Evolutionary conservation across 2,113 vertebrate genomes (phyloP).

Genomic region (Zosterops pallidus): DNA sequence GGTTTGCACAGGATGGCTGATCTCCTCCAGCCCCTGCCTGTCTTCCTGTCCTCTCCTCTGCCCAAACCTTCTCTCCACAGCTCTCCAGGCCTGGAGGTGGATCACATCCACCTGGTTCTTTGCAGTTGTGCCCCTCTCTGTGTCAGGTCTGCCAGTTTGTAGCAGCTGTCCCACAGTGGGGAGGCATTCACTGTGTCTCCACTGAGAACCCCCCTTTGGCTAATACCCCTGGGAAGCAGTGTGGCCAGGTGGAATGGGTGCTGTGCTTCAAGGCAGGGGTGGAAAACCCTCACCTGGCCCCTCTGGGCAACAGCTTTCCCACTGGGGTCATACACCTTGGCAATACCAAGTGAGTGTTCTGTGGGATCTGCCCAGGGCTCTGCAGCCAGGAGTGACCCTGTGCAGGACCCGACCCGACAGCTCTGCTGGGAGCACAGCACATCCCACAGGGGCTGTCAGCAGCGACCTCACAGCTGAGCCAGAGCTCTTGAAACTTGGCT

Average conservation of each 20-base stretch:
- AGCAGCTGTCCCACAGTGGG: fast-evolving
- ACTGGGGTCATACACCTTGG: background rate
- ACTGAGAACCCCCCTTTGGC: fast-evolving
- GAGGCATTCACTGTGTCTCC: background rate
- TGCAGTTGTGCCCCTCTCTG: background rate
- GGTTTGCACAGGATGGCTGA: background rate
- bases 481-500: background rate
- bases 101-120: background rate
- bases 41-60: background rate
- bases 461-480: background rate
- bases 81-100: background rate
- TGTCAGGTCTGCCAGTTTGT: background rate
- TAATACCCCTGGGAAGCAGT: background rate
- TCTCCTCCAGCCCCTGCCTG: background rate
- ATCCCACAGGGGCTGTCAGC: background rate
- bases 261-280: background rate
- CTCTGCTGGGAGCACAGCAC: background rate
- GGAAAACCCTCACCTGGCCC: background rate
- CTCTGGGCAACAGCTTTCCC: background rate
- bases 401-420: fast-evolving
- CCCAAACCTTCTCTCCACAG: background rate
- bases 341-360: fast-evolving
- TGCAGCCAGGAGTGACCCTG: background rate
- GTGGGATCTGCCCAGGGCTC: background rate
- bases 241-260: background rate